phyloP scores from a whole-genome alignment of 2,797 vertebrate species.

The Danionella dracula region DNA sequence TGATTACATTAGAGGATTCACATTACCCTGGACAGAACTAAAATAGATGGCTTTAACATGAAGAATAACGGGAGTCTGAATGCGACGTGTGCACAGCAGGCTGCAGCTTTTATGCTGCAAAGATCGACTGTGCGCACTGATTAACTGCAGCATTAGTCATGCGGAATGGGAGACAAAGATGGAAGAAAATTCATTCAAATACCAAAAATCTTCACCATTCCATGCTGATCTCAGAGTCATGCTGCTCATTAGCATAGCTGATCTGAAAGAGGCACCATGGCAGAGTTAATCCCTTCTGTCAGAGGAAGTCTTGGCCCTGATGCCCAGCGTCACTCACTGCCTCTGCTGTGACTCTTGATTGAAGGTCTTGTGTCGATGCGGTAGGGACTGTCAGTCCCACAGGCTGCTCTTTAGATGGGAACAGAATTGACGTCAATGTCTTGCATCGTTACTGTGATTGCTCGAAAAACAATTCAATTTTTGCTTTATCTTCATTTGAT shows the following conservation, averaged over 20 bases:
- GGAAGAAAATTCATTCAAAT: conserved; percentile 7
- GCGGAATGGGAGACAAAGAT: conserved; percentile 4
- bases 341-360: conserved; percentile 1
- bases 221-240: conserved; percentile 2
- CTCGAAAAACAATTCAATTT: background rate
- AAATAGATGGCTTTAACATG: conserved; percentile 15
- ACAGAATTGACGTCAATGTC: conserved; percentile 4
- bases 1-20: background rate
- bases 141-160: conserved; percentile 27
- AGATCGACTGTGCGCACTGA: conserved; percentile 10
- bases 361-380: background rate
- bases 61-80: conserved; percentile 5
- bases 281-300: conserved; percentile 7
- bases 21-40: conserved; percentile 18
- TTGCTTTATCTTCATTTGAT: background rate
- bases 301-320: background rate
- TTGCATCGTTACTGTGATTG: background rate
- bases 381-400: background rate
- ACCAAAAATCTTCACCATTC: conserved; percentile 13
- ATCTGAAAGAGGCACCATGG: conserved; percentile 1
- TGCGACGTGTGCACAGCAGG: background rate
- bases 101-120: conserved; percentile 1
- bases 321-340: background rate
- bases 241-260: conserved; percentile 16
- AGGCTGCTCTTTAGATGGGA: conserved; percentile 1